Evolutionary conservation across 2,888 invertebrate genomes (phyloP), one percentile per base, ranked within the genome.

Genomic region (Limenitis camilla): DNA sequence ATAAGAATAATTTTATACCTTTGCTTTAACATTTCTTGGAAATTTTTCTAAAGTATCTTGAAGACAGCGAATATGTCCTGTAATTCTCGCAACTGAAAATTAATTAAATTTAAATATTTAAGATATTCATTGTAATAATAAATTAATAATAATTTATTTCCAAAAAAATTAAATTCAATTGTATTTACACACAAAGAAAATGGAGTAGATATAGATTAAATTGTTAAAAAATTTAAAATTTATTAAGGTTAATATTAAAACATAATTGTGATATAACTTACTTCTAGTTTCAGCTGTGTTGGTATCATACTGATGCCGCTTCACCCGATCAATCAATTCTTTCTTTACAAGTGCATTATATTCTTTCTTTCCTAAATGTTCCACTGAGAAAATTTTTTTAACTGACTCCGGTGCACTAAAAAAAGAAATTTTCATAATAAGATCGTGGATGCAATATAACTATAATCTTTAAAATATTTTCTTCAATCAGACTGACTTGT

Each of bases 1-100:
- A n/a, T n/a, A n/a, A n/a, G n/a, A n/a, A n/a, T n/a, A n/a, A n/a
- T n/a, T n/a, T 9, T 66, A 58, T 7, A 91, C 90, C 83, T 91
- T 93, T 4, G 88, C 72, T 52, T 64, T 72, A 45, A 68, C 76
- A 74, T 94, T 89, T 56, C 82, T 82, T 4, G 92, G 91, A 68
- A 78, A 82, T 30, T 81, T 66, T 27, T 90, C 88, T 84, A 92
- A 86, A 39, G 85, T 75, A 40, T 90, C 88, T 77, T 94, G 94
- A 56, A 92, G 76, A 49, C 90, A 89, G 50, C 94, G 88, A 57
- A 97, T 95, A 10, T 85, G 83, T 0, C 90, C 91, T 0, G 96
- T 97, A 80, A 92, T 86, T 64, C 82, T 84, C 0, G 95, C 96
- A 89, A 96, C 95, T 95, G 76, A 44, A 88, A 86, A 58, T 51